Evolutionary conservation across 1,140 invertebrate species (phyloP).

Genomic region (Charaxes varanes): DNA sequence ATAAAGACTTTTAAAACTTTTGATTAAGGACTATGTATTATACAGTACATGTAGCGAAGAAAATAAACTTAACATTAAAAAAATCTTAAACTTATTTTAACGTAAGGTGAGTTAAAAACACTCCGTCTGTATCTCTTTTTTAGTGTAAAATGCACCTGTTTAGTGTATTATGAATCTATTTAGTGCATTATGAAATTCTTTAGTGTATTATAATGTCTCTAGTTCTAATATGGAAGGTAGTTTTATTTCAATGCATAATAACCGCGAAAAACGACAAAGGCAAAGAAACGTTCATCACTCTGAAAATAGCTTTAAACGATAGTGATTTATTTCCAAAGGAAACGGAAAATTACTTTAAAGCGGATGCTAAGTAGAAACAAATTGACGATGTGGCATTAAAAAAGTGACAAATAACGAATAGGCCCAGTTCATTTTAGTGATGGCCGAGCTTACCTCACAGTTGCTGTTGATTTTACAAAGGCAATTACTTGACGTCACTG

Average conservation of each 20-base stretch:
- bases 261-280: neutral
- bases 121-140: too few relatives aligned
- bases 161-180: too few relatives aligned
- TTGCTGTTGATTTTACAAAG: constrained; percentile 58
- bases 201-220: too few relatives aligned
- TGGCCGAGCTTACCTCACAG: constrained; percentile 12
- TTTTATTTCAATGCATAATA: constrained; percentile 1
- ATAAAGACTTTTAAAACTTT: too few relatives aligned
- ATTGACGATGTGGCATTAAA: constrained; percentile 13
- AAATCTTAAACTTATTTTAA: too few relatives aligned
- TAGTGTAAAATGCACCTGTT: too few relatives aligned
- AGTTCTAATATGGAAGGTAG: too few relatives aligned
- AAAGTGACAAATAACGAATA: constrained; percentile 21
- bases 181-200: too few relatives aligned
- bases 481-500: constrained; percentile 51
- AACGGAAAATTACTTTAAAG: constrained; percentile 12
- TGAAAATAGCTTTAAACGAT: neutral
- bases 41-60: too few relatives aligned
- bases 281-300: neutral
- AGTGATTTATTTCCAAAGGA: constrained; percentile 11
- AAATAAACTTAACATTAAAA: too few relatives aligned
- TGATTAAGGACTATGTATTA: too few relatives aligned
- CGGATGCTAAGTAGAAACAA: constrained; percentile 15
- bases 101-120: too few relatives aligned
- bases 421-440: constrained; percentile 17